These are phyloP conservation scores for Phrixothrix hirtus DNA, from an alignment of 2,888 invertebrate species.

Conservation along the genomic window DNA sequence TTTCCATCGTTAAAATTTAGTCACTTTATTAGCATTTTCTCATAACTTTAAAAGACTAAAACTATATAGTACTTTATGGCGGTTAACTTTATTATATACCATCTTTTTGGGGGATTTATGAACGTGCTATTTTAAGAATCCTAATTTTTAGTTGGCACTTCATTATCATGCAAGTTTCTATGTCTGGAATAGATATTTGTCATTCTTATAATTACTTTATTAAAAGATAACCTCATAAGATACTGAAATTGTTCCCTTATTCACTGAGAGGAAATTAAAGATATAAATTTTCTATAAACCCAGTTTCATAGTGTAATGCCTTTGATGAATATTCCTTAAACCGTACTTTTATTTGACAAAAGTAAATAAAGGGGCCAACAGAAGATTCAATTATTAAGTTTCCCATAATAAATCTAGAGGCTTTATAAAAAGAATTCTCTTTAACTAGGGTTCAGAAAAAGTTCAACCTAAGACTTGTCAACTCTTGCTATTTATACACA, in stretches of 20 bases:
- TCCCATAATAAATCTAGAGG: slow-evolving; percentile 6
- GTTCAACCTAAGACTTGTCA: no score
- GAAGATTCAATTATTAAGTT: slow-evolving; percentile 12
- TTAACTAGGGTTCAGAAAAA: no score
- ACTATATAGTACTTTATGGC: no score
- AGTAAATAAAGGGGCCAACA: slow-evolving; percentile 9
- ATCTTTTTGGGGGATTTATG: no score
- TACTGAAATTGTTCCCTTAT: slow-evolving; percentile 12
- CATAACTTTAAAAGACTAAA: slow-evolving; percentile 32
- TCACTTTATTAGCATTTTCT: slow-evolving; percentile 36
- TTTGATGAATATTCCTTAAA: slow-evolving; percentile 15
- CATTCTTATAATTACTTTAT: slow-evolving; percentile 15
- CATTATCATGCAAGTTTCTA: no score
- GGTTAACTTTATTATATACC: no score
- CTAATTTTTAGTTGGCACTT: no score
- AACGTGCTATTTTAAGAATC: slow-evolving; percentile 14
- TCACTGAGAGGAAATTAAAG: slow-evolving; percentile 33
- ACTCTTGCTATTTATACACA: no score
- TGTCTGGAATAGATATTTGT: slow-evolving; percentile 11
- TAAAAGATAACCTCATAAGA: slow-evolving; percentile 13
- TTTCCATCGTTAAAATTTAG: slow-evolving; percentile 36
- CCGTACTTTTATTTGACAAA: slow-evolving; percentile 6
- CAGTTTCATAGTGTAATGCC: slow-evolving; percentile 15
- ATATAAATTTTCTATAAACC: slow-evolving; percentile 30
- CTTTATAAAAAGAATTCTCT: no score